phyloP scores from a whole-genome alignment of 2,888 invertebrate species.

The Plebejus melissa region DNA sequence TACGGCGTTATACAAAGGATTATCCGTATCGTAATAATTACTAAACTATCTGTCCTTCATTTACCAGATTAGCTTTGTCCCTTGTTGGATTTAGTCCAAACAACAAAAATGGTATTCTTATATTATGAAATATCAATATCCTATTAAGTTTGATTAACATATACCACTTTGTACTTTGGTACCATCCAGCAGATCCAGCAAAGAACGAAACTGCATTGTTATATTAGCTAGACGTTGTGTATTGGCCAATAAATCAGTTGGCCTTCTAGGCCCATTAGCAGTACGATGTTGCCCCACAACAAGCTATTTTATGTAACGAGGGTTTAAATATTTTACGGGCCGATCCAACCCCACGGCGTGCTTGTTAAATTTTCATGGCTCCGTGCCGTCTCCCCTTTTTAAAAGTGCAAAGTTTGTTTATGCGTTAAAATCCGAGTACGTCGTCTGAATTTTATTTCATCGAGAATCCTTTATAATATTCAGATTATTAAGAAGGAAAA shows the following conservation, averaged over 20 bases:
- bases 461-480: neutral
- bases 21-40: too few species aligned
- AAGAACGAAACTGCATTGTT: too few species aligned
- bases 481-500: neutral
- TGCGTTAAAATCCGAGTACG: slow-evolving; percentile 24
- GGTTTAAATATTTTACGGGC: slow-evolving; percentile 41
- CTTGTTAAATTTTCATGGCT: slow-evolving; percentile 69
- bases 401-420: slow-evolving; percentile 26
- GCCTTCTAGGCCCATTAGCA: slow-evolving; percentile 15
- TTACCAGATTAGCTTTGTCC: too few species aligned
- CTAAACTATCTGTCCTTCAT: too few species aligned
- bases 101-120: too few species aligned
- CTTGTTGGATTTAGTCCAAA: too few species aligned
- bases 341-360: slow-evolving; percentile 33
- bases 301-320: slow-evolving; percentile 33
- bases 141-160: too few species aligned
- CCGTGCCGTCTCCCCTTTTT: slow-evolving; percentile 38
- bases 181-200: too few species aligned
- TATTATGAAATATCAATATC: too few species aligned
- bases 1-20: too few species aligned
- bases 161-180: too few species aligned
- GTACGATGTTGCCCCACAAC: slow-evolving; percentile 11
- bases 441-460: neutral
- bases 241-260: slow-evolving; percentile 17
- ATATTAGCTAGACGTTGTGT: neutral